Evolutionary conservation across 1,140 invertebrate species (phyloP).

Genomic region (Metaphire vulgaris): DNA sequence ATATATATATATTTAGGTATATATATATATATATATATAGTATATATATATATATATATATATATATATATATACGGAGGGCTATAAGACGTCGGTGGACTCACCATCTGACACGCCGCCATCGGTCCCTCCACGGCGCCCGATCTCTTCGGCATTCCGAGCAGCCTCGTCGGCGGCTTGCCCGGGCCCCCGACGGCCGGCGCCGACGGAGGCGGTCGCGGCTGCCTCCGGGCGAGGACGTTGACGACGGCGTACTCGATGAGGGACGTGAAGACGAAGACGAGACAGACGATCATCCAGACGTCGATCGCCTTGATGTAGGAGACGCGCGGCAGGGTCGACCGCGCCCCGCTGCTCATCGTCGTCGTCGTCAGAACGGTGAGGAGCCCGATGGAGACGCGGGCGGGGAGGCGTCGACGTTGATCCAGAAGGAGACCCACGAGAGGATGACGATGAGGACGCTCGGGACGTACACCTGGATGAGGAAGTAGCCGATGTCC

Average conservation of each 20-base stretch:
- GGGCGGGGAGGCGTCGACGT: conserved; percentile 56
- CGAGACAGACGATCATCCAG: conserved; percentile 87
- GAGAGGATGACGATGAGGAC: conserved; percentile 83
- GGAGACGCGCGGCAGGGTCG: conserved; percentile 33
- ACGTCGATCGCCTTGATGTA: conserved; percentile 81
- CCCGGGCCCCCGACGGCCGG: too few relatives aligned
- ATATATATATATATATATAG: not conserved
- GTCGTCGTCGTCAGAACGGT: conserved; percentile 42
- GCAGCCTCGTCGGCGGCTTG: not conserved
- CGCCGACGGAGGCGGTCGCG: not conserved
- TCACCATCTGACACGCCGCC: not conserved
- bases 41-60: not conserved
- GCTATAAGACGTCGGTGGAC: too few relatives aligned
- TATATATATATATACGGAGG: too few relatives aligned
- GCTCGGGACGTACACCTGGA: conserved; percentile 82
- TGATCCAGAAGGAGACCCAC: conserved; percentile 86
- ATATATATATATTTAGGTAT: not conserved
- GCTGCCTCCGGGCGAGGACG: conserved; percentile 29
- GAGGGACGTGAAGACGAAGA: conserved; percentile 80
- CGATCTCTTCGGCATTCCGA: not conserved
- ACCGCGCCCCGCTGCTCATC: conserved; percentile 31
- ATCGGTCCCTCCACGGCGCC: not conserved
- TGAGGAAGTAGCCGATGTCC: conserved; percentile 67
- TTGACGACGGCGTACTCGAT: conserved; percentile 89
- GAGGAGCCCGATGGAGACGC: conserved; percentile 48